A percentile compares a stretch with the other conserved stretches of the same genome.
Conservation (phyloP, 2,113 vertebrate species). For the Percina caprodes region DNA sequence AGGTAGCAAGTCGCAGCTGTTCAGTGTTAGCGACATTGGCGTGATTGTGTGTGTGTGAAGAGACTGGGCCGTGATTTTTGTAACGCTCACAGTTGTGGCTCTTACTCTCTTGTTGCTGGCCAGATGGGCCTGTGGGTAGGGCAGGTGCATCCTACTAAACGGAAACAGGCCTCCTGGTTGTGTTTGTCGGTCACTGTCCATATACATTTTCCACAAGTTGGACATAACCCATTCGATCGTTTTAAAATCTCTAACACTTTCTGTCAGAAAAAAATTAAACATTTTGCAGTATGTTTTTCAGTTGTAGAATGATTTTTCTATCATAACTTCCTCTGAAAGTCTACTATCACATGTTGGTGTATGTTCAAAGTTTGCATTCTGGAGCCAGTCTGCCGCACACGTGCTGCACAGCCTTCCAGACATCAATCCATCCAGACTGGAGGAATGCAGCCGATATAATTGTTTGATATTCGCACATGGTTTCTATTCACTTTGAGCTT, state of each 20-base stretch:
- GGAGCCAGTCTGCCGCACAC: conserved; percentile 55
- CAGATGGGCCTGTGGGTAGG: conserved; percentile 38
- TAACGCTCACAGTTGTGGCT: conserved; percentile 48
- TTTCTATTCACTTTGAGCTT: conserved; percentile 60
- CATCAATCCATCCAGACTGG: conserved; percentile 53
- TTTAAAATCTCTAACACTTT: not conserved
- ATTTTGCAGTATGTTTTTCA: not conserved
- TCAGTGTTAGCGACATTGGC: conserved; percentile 62
- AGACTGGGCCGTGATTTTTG: conserved; percentile 24
- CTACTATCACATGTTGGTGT: conserved; percentile 8
- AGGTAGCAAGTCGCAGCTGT: conserved; percentile 66
- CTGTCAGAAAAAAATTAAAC: conserved; percentile 9
- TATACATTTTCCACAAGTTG: not conserved
- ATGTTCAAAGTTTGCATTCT: conserved; percentile 20
- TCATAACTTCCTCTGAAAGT: not conserved
- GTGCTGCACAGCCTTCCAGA: conserved; percentile 50
- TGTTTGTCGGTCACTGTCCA: conserved; percentile 16
- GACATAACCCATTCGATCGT: not conserved
- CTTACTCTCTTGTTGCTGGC: conserved; percentile 22
- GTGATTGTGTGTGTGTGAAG: conserved; percentile 63
- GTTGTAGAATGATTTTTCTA: not conserved
- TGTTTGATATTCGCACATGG: conserved; percentile 72
- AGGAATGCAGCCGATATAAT: conserved; percentile 74
- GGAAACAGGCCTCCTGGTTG: conserved; percentile 35
- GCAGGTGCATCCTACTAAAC: conserved; percentile 70